Percentiles rank a stretch among this genome's conserved stretches.
Conservation (phyloP, 2,797 vertebrate genomes). For the Paramormyrops hopkinsi region DNA sequence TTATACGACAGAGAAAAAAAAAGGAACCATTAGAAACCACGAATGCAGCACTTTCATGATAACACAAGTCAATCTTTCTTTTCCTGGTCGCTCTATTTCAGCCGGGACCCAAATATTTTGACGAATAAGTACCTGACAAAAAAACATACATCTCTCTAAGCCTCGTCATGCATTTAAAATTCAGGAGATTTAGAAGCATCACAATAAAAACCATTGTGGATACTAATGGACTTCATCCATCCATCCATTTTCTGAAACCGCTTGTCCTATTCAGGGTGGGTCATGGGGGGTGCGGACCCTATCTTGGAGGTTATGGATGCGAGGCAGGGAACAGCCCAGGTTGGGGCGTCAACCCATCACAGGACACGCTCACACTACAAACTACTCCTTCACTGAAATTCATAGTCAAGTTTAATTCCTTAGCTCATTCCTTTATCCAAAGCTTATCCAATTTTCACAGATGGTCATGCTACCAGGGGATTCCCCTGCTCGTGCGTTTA, state of each 20-base stretch:
- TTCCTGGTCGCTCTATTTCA: background rate
- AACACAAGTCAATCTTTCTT: background rate
- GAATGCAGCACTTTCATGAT: constrained; percentile 8
- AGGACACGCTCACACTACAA: background rate
- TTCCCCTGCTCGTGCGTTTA: background rate
- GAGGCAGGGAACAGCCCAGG: background rate
- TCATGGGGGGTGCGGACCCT: background rate
- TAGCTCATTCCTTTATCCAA: background rate
- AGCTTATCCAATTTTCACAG: background rate
- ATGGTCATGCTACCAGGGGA: background rate
- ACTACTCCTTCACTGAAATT: background rate
- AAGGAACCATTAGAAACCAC: background rate
- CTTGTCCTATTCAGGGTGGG: background rate
- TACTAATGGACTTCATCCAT: background rate
- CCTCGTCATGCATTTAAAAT: background rate
- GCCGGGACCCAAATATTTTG: background rate
- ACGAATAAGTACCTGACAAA: background rate
- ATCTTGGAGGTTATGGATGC: background rate
- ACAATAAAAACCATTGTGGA: background rate
- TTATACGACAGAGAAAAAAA: background rate
- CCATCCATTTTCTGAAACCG: background rate
- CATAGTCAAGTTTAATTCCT: background rate
- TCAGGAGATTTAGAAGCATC: background rate
- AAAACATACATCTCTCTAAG: background rate
- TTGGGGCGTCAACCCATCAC: background rate